phyloP scores from a whole-genome alignment of 2,888 invertebrate genomes.

The Amiota communis region DNA sequence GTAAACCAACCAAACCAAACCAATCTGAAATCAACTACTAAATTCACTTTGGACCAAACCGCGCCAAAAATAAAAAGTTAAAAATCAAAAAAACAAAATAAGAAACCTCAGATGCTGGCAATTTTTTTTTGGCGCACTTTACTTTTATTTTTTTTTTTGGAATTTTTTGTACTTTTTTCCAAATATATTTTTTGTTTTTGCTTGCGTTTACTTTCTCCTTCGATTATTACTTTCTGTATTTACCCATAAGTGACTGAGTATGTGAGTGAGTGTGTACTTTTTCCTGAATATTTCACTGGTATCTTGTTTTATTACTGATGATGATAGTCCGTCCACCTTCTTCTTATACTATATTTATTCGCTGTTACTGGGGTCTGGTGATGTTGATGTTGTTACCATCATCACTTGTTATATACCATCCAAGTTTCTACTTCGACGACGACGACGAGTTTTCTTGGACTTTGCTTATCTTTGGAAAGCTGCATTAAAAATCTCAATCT shows the following conservation, averaged over 20 bases:
- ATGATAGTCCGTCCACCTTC: conserved; percentile 7
- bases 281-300: conserved; percentile 54
- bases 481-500: conserved; percentile 25
- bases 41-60: background rate
- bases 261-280: conserved; percentile 48
- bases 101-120: background rate
- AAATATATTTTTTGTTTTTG: conserved; percentile 27
- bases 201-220: conserved; percentile 63
- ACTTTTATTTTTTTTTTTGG: conserved; percentile 40
- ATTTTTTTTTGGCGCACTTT: conserved; percentile 35
- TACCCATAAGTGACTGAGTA: background rate
- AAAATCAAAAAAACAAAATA: background rate
- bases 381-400: conserved; percentile 50
- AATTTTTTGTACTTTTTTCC: background rate
- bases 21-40: conserved; percentile 7
- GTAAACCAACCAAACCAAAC: conserved; percentile 7
- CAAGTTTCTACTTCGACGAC: conserved; percentile 18
- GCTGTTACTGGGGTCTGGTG: background rate
- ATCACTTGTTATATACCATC: conserved; percentile 37
- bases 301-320: conserved; percentile 45
- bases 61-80: conserved; percentile 8
- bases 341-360: background rate
- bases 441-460: conserved; percentile 53
- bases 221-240: conserved; percentile 43
- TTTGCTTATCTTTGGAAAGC: conserved; percentile 60